A percentile compares a stretch with the other conserved stretches of the same genome.
Evolutionary conservation across 2,888 invertebrate species (phyloP).

Genomic region (Stegophylla sp.): DNA sequence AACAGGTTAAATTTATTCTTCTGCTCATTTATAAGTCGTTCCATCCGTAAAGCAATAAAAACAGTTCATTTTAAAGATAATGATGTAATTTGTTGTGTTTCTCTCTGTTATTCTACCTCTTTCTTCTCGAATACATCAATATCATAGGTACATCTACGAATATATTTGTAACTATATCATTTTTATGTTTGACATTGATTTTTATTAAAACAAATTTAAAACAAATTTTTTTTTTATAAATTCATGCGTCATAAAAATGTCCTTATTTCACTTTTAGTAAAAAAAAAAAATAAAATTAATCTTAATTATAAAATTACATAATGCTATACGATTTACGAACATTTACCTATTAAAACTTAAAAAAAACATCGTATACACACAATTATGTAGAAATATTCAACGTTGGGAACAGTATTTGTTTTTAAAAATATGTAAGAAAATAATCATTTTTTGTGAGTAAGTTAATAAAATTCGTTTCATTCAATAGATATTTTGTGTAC

Average conservation of each 20-base stretch:
- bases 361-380: not conserved
- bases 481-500: too few relatives aligned
- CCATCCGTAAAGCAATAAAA: slow-evolving; percentile 18
- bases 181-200: not conserved
- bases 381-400: not conserved
- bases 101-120: not conserved
- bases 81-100: not conserved
- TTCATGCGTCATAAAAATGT: not conserved
- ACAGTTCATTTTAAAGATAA: slow-evolving; percentile 5
- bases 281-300: too few relatives aligned
- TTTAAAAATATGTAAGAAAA: not conserved
- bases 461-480: too few relatives aligned
- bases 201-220: not conserved
- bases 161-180: not conserved
- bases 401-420: not conserved
- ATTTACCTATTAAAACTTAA: not conserved
- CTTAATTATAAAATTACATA: not conserved
- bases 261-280: not conserved
- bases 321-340: not conserved
- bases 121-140: not conserved
- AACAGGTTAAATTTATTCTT: slow-evolving; percentile 43
- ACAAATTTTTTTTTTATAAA: not conserved
- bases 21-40: not conserved
- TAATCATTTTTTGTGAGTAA: not conserved
- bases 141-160: not conserved